Evolutionary conservation across 2,113 vertebrate species (phyloP), one percentile per base, ranked within the genome.

Genomic region (Gopherus evgoodei): DNA sequence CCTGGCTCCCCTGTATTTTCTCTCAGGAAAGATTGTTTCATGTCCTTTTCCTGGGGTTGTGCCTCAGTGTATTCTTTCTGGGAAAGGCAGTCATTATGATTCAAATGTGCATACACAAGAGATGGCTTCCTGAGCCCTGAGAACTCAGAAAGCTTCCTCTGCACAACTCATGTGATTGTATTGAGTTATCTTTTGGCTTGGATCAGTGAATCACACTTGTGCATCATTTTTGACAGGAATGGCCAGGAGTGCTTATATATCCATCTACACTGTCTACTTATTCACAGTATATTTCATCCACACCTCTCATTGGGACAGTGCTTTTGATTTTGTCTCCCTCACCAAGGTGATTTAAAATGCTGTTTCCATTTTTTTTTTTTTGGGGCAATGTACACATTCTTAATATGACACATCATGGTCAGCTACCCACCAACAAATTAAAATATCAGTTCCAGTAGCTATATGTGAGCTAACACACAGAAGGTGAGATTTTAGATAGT

Each of bases 131-230:
- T 57, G 57, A 96, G 93, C 93, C 91, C 89, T 21, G 90, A 94
- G 86, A 94, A 69, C 65, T 85, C 88, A 52, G 80, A 95, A 87
- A 96, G 82, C 94, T 95, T 97, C 96, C 93, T 93, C 93, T 94
- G 82, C 93, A 91, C 69, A 93, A 96, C 94, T 93, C 95, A 62
- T 94, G 87, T 90, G 94, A 94, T 87, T 95, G 96, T 95, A 95
- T 97, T 95, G 91, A 94, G 91, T 91, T 95, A 93, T 94, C 92
- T 92, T 93, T 95, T 95, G 94, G 84, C 92, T 96, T 96, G 96
- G 84, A 95, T 95, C 93, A 95, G 82, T 91, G 94, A 96, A 91
- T 89, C 76, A 80, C 91, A 89, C 96, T 94, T 92, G 91, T 80
- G 82, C 93, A 97, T 90, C 65, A 84, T 82, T 95, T 94, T 89